A percentile compares a stretch with the other conserved stretches of the same genome.
Conservation (phyloP, 2,113 vertebrate species). For the Chaetops frenatus region DNA sequence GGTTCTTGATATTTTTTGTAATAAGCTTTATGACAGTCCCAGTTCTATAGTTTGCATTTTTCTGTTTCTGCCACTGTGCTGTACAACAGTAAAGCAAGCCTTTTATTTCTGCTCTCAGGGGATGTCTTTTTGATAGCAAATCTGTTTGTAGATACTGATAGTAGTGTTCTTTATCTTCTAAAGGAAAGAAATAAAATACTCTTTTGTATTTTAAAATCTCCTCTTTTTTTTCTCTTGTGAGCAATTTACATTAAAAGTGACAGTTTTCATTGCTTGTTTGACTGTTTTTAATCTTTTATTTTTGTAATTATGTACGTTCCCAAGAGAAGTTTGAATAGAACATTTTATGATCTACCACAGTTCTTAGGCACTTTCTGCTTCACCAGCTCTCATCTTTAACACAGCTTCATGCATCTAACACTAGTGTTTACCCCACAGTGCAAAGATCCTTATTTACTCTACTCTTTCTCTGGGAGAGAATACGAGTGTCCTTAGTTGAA, state of each 20-base stretch:
- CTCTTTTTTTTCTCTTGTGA: background rate
- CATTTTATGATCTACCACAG: background rate
- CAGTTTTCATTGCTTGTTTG: background rate
- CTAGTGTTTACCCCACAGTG: background rate
- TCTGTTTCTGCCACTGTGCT: background rate
- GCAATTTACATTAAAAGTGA: background rate
- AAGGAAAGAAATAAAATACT: background rate
- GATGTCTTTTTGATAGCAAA: background rate
- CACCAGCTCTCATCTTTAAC: background rate
- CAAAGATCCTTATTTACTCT: background rate
- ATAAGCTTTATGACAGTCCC: background rate
- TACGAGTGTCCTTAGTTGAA: background rate
- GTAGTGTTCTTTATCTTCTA: background rate
- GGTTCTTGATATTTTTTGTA: background rate
- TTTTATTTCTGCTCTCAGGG: background rate
- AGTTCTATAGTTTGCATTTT: rapidly evolving
- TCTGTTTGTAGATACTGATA: background rate
- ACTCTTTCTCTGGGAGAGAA: background rate
- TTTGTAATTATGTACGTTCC: background rate
- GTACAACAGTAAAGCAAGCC: background rate
- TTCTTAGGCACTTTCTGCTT: background rate
- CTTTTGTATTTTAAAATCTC: background rate
- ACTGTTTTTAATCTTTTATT: background rate
- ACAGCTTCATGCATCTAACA: background rate
- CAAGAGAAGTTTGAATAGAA: background rate